Evolutionary conservation across 2,888 invertebrate species (phyloP), one percentile per base, ranked within the genome.

Genomic region (Dasysyrphus albostriatus): DNA sequence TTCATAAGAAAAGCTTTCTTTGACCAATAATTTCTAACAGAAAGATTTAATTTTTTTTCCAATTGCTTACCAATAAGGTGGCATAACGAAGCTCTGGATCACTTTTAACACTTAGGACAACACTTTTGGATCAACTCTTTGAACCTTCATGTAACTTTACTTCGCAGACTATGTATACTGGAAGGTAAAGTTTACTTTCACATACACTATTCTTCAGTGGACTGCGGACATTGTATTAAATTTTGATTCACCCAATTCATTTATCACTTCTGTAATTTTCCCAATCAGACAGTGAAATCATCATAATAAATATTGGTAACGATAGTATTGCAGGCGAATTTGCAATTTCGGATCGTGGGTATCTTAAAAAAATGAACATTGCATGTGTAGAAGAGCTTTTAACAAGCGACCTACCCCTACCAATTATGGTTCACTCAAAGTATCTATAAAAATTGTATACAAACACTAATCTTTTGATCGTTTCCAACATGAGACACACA

Each of bases 211-310:
- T 49, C 19, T 49, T 49, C 12, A 29, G 1, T 24, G 0, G 3
- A 34, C 6, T 37, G 34, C 19, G n/a, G n/a, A 59, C 59, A 37
- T 59, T 59, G 59, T 59, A 37, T n/a, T 2, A 24, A 44, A 14
- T 44, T 63, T 63, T 63, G 14, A 44, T 63, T 29, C 63, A 63
- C 7, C 44, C 63, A 82, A 76, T 72, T 76, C 67, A 73, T 73
- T 83, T 73, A 77, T 73, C 65, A 65, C 72, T 56, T 42, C 5
- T 54, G 54, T 56, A 34, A 56, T 65, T 73, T 54, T 58, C n/a
- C n/a, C 49, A 79, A 67, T 73, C 79, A 58, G 32, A 56, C 67
- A 12, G 5, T 54, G 12, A 67, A 80, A 56, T 73, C 65, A 59
- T 80, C 65, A 24, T 24, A 24, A 39, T 49, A 58, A 73, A 54